phyloP scores from a whole-genome alignment of 2,888 invertebrate species.

The Cistogaster globosa region DNA sequence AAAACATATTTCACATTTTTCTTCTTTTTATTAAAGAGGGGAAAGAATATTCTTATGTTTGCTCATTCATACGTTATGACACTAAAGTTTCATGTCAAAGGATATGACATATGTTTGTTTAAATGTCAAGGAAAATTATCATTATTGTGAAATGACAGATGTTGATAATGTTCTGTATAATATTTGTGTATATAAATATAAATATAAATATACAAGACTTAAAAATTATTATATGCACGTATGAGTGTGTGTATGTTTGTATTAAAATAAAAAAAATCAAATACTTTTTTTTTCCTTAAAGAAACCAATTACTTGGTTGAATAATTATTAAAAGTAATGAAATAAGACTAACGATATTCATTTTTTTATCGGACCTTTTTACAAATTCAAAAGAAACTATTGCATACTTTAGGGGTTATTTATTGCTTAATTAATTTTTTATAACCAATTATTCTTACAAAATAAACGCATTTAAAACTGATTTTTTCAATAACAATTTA shows the following conservation, averaged over 20 bases:
- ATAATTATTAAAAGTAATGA: conserved; percentile 11
- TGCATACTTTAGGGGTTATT: conserved; percentile 16
- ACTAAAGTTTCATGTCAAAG: conserved; percentile 69
- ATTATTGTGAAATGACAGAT: conserved; percentile 67
- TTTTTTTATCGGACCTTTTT: too few relatives aligned
- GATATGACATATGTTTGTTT: conserved; percentile 67
- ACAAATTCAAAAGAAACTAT: not conserved
- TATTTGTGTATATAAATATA: not conserved
- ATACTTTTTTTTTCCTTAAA: not conserved
- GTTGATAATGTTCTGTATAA: conserved; percentile 60
- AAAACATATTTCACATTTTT: not conserved
- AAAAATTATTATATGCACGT: not conserved
- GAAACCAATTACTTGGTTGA: conserved; percentile 35
- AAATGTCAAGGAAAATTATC: conserved; percentile 61
- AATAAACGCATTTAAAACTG: too few relatives aligned
- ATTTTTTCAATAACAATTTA: too few relatives aligned
- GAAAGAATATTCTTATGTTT: conserved; percentile 57
- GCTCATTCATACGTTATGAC: conserved; percentile 69
- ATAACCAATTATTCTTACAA: too few relatives aligned
- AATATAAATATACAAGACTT: not conserved
- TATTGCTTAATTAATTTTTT: not conserved
- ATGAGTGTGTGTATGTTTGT: not conserved
- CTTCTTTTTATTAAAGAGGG: not conserved
- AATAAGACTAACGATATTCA: not conserved
- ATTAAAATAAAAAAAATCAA: not conserved